A percentile compares a stretch with the other conserved stretches of the same genome.
These are phyloP conservation scores for Phymastichus coffea DNA, from an alignment of 1,140 invertebrate species.

Conservation along the genomic window DNA sequence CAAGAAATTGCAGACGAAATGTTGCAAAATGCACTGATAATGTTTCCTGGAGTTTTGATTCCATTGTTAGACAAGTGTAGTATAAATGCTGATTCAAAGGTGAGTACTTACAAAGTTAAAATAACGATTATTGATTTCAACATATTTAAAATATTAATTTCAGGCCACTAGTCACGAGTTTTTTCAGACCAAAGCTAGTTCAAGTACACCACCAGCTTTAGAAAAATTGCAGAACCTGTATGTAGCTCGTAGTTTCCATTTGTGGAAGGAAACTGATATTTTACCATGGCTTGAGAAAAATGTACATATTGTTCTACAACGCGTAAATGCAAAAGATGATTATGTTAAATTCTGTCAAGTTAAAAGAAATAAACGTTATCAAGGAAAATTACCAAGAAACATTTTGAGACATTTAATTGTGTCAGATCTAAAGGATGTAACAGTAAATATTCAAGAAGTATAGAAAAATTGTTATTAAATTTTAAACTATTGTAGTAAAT, in stretches of 20 bases:
- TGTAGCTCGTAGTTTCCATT: slow-evolving; percentile 68
- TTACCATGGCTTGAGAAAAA: slow-evolving; percentile 78
- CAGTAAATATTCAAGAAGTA: slow-evolving; percentile 60
- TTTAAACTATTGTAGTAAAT: slow-evolving; percentile 11
- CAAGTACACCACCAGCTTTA: slow-evolving; percentile 61
- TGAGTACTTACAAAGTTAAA: slow-evolving; percentile 50
- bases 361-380: slow-evolving; percentile 65
- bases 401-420: slow-evolving; percentile 79
- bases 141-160: slow-evolving; percentile 12
- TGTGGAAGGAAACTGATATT: slow-evolving; percentile 79
- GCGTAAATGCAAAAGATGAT: slow-evolving; percentile 64
- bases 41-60: slow-evolving; percentile 79
- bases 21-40: slow-evolving; percentile 76
- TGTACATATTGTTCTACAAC: slow-evolving; percentile 65
- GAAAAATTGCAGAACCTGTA: slow-evolving; percentile 74
- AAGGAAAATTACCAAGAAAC: slow-evolving; percentile 67
- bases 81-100: slow-evolving; percentile 68
- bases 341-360: slow-evolving; percentile 63
- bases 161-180: slow-evolving; percentile 44
- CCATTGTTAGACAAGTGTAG: slow-evolving; percentile 77
- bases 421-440: slow-evolving; percentile 76
- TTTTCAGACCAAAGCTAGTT: slow-evolving; percentile 41
- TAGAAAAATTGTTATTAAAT: slow-evolving; percentile 25
- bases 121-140: background rate
- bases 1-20: slow-evolving; percentile 59